A percentile compares a stretch with the other conserved stretches of the same genome.
Evolutionary conservation across 2,113 vertebrate species (phyloP).

Genomic region (Pomatorhinus ruficollis): DNA sequence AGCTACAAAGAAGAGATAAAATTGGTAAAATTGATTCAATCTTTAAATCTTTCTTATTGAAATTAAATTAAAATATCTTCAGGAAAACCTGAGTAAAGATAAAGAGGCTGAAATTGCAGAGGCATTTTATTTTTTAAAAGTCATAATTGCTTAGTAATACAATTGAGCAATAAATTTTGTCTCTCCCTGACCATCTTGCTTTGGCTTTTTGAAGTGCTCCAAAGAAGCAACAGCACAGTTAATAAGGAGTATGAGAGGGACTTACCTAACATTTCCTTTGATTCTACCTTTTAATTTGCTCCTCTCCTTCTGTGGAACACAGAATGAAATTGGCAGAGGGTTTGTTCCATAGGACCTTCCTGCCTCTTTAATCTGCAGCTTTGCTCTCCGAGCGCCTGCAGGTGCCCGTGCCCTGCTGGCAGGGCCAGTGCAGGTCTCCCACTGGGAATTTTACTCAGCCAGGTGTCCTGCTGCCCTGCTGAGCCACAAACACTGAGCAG

Average conservation of each 20-base stretch:
- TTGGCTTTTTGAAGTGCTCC: background rate
- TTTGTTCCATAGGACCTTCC: conserved; percentile 64
- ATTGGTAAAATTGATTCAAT: background rate
- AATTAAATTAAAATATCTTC: conserved; percentile 33
- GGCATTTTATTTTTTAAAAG: background rate
- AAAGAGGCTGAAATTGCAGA: background rate
- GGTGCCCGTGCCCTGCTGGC: conserved; percentile 77
- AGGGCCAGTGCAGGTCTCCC: conserved; percentile 79
- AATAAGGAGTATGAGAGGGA: background rate
- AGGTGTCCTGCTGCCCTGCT: conserved; percentile 78
- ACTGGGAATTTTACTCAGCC: conserved; percentile 85
- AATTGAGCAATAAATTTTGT: background rate
- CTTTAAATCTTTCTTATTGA: conserved; percentile 10
- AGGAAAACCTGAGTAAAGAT: background rate
- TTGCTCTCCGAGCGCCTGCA: conserved; percentile 78
- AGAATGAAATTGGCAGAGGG: conserved; percentile 70
- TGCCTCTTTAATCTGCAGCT: conserved; percentile 80
- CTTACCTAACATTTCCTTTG: conserved; percentile 25
- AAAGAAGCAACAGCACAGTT: background rate
- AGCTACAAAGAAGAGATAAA: conserved; percentile 30
- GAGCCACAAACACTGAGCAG: conserved; percentile 83
- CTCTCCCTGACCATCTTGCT: background rate
- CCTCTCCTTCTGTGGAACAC: conserved; percentile 61
- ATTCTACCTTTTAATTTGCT: conserved; percentile 42
- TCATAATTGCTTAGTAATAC: background rate